phyloP scores from a whole-genome alignment of 1,140 invertebrate genomes.

The Neuroterus valhalla region DNA sequence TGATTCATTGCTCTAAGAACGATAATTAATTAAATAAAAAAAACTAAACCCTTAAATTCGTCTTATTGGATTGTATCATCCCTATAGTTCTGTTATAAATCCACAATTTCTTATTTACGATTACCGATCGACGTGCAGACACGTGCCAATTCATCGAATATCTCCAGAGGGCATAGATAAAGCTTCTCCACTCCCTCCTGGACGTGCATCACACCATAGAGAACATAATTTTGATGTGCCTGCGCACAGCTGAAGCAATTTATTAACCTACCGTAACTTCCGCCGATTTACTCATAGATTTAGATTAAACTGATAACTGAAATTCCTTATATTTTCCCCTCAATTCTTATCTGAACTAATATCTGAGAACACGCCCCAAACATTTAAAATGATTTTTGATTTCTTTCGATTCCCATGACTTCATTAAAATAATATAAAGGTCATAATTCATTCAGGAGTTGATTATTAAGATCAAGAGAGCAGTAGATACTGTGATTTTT shows the following conservation, averaged over 20 bases:
- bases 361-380: not conserved
- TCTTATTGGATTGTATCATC: not conserved
- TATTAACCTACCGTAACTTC: constrained; percentile 5
- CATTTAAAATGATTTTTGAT: not conserved
- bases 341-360: not conserved
- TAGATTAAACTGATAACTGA: constrained; percentile 1
- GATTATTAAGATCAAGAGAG: constrained; percentile 4
- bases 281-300: not conserved
- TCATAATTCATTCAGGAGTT: not conserved
- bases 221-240: constrained; percentile 25
- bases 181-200: constrained; percentile 13
- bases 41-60: not conserved
- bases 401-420: not conserved
- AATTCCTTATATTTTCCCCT: not conserved
- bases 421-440: constrained; percentile 12
- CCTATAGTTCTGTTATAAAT: not conserved
- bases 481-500: constrained; percentile 15
- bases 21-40: not conserved
- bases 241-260: constrained; percentile 16
- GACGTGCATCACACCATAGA: constrained; percentile 17
- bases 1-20: not conserved
- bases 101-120: constrained; percentile 10
- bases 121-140: constrained; percentile 28
- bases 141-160: constrained; percentile 24
- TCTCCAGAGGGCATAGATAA: constrained; percentile 11